Percentiles rank a stretch among this genome's conserved stretches.
Evolutionary conservation across 2,797 vertebrate species (phyloP).

Genomic region (Crenichthys baileyi): DNA sequence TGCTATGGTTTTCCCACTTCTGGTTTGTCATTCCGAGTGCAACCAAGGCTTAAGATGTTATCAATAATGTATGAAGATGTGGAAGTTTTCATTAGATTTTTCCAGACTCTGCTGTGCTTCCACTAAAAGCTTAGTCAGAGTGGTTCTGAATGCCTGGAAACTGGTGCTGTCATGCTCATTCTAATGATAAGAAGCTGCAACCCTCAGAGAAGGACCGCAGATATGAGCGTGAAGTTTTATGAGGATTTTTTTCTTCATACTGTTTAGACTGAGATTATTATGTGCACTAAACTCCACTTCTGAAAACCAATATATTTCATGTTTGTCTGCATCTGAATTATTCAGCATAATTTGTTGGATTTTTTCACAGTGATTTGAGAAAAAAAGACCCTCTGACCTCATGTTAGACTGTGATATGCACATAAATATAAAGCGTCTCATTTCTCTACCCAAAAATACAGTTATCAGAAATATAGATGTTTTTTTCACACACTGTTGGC

Average conservation of each 20-base stretch:
- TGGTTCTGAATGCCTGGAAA: conserved; percentile 30
- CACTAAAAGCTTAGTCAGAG: conserved; percentile 29
- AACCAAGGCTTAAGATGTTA: conserved; percentile 49
- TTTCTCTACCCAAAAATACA: neutral
- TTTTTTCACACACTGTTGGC: neutral
- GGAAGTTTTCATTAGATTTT: conserved; percentile 44
- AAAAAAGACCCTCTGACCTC: neutral
- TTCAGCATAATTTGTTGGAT: neutral
- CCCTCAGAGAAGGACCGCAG: neutral
- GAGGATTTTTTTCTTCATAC: neutral
- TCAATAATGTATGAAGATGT: conserved; percentile 62
- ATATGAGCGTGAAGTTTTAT: neutral
- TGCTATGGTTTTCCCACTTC: conserved; percentile 26
- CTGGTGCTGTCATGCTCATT: conserved; percentile 2
- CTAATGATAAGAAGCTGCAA: neutral
- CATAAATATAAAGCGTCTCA: neutral
- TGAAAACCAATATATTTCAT: neutral
- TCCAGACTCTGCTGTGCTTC: conserved; percentile 28
- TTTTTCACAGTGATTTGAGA: neutral
- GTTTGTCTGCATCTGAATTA: neutral
- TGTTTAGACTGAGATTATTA: neutral
- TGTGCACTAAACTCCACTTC: neutral
- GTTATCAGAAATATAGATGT: neutral
- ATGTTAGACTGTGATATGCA: neutral
- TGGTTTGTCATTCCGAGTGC: conserved; percentile 50